Evolutionary conservation across 2,113 vertebrate species (phyloP).

Genomic region (Petaurus breviceps): DNA sequence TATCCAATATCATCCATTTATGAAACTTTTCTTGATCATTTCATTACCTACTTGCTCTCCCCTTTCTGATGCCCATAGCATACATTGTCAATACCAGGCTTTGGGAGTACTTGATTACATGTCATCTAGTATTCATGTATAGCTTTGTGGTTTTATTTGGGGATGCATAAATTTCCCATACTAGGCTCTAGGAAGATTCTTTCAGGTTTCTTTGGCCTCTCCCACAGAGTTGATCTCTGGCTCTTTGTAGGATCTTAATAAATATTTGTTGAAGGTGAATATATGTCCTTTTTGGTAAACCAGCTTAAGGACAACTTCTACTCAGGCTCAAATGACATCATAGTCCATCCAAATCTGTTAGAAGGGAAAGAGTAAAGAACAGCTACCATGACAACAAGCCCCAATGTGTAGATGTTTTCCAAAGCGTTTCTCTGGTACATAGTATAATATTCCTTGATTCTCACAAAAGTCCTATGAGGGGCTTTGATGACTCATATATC

Average conservation of each 20-base stretch:
- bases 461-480: not conserved
- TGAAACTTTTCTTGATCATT: not conserved
- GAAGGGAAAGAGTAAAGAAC: constrained; percentile 53
- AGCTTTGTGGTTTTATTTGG: not conserved
- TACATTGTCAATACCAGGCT: not conserved
- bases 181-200: not conserved
- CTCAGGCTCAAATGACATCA: not conserved
- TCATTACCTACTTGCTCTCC: not conserved
- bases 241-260: constrained; percentile 2
- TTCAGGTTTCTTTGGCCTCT: constrained; percentile 15
- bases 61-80: not conserved
- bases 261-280: constrained; percentile 51
- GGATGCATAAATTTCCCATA: not conserved
- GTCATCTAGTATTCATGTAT: not conserved
- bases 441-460: not conserved
- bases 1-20: not conserved
- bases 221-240: not conserved
- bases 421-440: too few species aligned
- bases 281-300: constrained; percentile 50
- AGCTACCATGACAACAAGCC: not conserved
- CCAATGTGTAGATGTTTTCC: not conserved
- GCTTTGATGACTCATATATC: not conserved
- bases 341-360: not conserved
- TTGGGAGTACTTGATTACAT: not conserved
- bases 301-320: not conserved